A percentile compares a stretch with the other conserved stretches of the same genome.
Evolutionary conservation across 2,888 invertebrate genomes (phyloP).

Genomic region (Marasmarcha lunaedactyla): DNA sequence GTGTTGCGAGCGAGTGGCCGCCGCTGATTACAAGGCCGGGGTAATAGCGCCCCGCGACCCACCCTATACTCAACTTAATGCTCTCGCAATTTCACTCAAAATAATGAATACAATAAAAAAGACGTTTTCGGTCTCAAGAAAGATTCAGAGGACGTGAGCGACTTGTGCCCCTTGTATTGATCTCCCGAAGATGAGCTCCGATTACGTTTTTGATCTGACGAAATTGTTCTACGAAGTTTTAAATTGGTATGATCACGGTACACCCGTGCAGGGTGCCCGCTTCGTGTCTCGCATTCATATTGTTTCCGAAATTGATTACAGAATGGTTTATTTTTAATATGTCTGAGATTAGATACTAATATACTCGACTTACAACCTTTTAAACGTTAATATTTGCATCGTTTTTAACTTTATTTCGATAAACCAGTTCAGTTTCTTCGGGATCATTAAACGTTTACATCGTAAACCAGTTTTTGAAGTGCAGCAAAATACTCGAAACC

Average conservation of each 20-base stretch:
- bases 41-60: slow-evolving; percentile 56
- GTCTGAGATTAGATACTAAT: no score
- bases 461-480: background rate
- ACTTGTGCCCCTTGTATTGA: slow-evolving; percentile 32
- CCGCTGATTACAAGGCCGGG: slow-evolving; percentile 61
- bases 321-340: no score
- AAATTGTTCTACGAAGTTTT: slow-evolving; percentile 40
- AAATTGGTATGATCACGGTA: slow-evolving; percentile 25
- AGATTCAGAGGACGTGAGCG: slow-evolving; percentile 37
- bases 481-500: no score
- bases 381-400: no score
- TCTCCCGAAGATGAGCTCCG: slow-evolving; percentile 25
- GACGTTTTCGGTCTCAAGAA: slow-evolving; percentile 51
- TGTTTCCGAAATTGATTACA: no score
- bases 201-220: slow-evolving; percentile 30
- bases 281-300: no score
- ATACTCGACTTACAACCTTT: no score
- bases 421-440: no score
- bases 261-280: background rate
- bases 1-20: slow-evolving; percentile 24
- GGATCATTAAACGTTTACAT: no score
- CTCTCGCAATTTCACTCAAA: slow-evolving; percentile 69
- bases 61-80: slow-evolving; percentile 69
- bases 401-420: no score
- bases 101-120: slow-evolving; percentile 64